A percentile compares a stretch with the other conserved stretches of the same genome.
Evolutionary conservation across 2,113 vertebrate genomes (phyloP).

Genomic region (Sus scrofa): T2T-Sscrofa CM000812.6:244701501-244702000

Average conservation of each 20-base stretch:
- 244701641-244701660: background rate
- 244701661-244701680: background rate
- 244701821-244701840: background rate
- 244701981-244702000: background rate
- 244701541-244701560: background rate
- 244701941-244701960: background rate
- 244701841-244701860: background rate
- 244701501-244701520: background rate
- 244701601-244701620: background rate
- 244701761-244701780: fast-evolving
- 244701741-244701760: background rate
- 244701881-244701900: background rate
- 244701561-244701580: background rate
- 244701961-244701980: background rate
- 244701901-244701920: background rate
- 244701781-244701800: background rate
- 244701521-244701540: background rate
- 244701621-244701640: background rate
- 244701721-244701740: background rate
- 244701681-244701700: background rate
- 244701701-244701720: background rate
- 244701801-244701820: background rate
- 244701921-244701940: background rate
- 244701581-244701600: background rate
- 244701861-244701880: background rate